Conservation (phyloP, 2,797 vertebrate genomes). For the Notamacropus eugenii region DNA sequence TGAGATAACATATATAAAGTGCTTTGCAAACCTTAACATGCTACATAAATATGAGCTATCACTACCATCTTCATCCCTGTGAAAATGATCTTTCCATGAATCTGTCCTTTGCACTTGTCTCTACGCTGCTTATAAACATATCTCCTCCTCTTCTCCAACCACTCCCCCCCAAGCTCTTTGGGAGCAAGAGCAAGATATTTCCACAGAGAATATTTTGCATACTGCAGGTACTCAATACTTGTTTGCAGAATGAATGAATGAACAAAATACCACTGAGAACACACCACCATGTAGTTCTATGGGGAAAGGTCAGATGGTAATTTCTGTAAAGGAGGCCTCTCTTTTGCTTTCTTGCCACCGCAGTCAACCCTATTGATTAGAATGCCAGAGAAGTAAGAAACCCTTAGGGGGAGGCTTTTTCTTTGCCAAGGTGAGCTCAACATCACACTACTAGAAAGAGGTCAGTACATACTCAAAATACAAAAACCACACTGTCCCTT, state of each 20-base stretch:
- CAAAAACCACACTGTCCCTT: neutral
- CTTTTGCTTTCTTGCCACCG: neutral
- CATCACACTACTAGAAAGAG: neutral
- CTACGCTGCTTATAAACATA: neutral
- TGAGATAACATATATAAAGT: neutral
- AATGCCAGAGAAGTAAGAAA: neutral
- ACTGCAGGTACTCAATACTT: neutral
- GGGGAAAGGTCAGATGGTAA: neutral
- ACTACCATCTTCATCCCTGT: neutral
- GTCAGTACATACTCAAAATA: neutral
- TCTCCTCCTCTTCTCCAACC: no score
- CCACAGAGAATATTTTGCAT: neutral
- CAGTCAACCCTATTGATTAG: neutral
- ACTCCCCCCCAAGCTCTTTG: neutral
- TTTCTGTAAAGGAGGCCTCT: neutral
- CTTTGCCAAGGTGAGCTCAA: neutral
- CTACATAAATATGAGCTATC: neutral
- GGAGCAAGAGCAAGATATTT: neutral
- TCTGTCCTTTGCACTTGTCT: neutral
- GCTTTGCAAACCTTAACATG: neutral
- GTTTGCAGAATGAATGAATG: neutral
- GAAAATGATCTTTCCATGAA: neutral
- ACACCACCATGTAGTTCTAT: neutral
- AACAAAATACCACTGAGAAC: neutral
- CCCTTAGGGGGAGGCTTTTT: neutral